Evolutionary conservation across 2,797 vertebrate species (phyloP), one percentile per base, ranked within the genome.

Genomic region (Borostomias antarcticus): DNA sequence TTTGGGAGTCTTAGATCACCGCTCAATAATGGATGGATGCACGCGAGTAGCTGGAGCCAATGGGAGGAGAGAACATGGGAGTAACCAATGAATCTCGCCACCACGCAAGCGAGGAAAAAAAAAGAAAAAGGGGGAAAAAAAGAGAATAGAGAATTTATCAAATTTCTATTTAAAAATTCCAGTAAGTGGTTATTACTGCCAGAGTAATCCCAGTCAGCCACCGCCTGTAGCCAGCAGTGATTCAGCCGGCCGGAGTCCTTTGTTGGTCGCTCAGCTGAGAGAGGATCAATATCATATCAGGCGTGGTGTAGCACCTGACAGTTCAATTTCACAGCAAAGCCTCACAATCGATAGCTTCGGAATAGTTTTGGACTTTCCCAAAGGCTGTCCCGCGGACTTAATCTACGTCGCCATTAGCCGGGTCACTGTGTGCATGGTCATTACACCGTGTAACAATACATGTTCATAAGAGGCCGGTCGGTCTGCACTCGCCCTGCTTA

Each of bases 231-330:
- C n/a, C 64, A 0, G 4, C 54, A 68, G 69, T 59, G 69, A 51
- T 82, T 76, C 79, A 86, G 77, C 82, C 79, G 88, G 85, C 82
- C 80, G 80, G 82, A 80, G 75, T 73, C 53, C 80, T 87, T 81
- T 86, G 85, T 84, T 79, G 76, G 82, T 79, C 69, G 58, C 82
- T 83, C 82, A 83, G 77, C 69, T 61, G 54, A 57, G 61, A 32
- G 69, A 59, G 86, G 92, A 95, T 94, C 94, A 75, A 93, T 94
- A 94, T 86, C 89, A 94, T 93, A 94, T 92, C 90, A 94, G 85
- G 87, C 78, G 87, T 81, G 69, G 86, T 72, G 81, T 80, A 91
- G 92, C 90, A 91, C 85, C 89, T 92, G 88, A 92, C 90, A 94
- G 87, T 92, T 95, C 93, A 93, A 94, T 94, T 94, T 94, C 85